Evolutionary conservation across 2,797 vertebrate species (phyloP).

Genomic region (Selene dorsalis): DNA sequence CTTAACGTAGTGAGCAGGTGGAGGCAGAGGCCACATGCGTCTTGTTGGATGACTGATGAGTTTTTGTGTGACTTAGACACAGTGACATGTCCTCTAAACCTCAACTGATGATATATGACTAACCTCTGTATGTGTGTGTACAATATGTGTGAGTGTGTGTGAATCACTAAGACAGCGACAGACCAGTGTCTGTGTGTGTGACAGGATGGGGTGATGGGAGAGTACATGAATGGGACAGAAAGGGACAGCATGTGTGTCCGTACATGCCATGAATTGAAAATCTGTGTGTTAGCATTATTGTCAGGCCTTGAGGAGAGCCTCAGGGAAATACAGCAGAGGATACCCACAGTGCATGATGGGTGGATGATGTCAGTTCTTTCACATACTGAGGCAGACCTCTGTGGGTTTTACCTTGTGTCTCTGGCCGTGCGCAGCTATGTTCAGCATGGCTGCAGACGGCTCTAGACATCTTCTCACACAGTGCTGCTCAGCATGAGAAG

Average conservation of each 20-base stretch:
- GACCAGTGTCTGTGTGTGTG: constrained; percentile 14
- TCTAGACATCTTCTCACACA: not conserved
- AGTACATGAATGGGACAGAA: constrained; percentile 1
- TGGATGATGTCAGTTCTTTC: constrained; percentile 13
- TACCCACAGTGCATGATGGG: not conserved
- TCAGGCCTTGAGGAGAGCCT: constrained; percentile 23
- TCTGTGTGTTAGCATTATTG: constrained; percentile 1
- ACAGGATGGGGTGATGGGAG: not conserved
- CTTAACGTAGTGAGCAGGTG: constrained; percentile 27
- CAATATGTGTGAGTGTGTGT: constrained; percentile 12
- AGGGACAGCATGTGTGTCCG: not conserved
- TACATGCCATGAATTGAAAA: not conserved
- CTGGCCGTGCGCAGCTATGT: not conserved
- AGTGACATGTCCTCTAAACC: constrained; percentile 57
- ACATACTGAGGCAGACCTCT: constrained; percentile 4
- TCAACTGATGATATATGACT: constrained; percentile 48
- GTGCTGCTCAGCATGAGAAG: not conserved
- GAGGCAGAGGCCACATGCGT: constrained; percentile 38
- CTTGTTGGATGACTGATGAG: constrained; percentile 54
- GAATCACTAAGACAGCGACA: constrained; percentile 22
- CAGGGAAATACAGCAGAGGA: constrained; percentile 9
- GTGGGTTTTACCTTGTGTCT: not conserved
- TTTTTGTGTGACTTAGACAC: constrained; percentile 44
- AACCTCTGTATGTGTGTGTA: constrained; percentile 32
- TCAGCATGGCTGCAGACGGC: not conserved